phyloP scores from a whole-genome alignment of 2,113 vertebrate species.

The Benitochromis conjunctus region DNA sequence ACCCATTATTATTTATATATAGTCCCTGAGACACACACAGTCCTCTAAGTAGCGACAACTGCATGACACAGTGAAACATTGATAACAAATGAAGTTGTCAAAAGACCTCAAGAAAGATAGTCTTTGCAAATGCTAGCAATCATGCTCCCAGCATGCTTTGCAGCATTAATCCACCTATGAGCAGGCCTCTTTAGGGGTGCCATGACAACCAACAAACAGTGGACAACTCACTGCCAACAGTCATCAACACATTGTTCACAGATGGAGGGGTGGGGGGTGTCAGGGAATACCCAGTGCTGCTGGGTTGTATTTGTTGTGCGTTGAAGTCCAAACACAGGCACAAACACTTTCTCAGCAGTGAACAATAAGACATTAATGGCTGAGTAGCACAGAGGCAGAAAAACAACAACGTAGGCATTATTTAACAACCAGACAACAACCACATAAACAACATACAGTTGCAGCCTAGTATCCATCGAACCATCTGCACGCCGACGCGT shows the following conservation, averaged over 20 bases:
- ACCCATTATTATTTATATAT: background rate
- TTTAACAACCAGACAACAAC: slow-evolving; percentile 22
- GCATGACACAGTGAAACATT: background rate
- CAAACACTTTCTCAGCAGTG: slow-evolving; percentile 10
- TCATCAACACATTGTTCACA: slow-evolving; percentile 10
- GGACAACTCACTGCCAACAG: slow-evolving; percentile 39
- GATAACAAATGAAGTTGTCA: background rate
- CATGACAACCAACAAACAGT: slow-evolving; percentile 69
- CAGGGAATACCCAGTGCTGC: background rate
- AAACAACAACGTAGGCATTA: slow-evolving; percentile 43
- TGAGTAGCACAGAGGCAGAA: background rate
- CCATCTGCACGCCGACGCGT: slow-evolving; percentile 3
- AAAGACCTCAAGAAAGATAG: background rate
- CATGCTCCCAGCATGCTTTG: slow-evolving; percentile 36
- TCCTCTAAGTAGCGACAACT: background rate
- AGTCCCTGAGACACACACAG: background rate
- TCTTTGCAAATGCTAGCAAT: background rate
- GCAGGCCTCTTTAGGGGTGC: slow-evolving; percentile 50
- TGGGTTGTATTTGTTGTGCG: background rate
- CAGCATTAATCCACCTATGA: slow-evolving; percentile 51
- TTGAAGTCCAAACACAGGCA: background rate
- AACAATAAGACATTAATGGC: slow-evolving; percentile 27
- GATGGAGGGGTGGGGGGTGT: background rate
- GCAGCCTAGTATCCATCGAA: background rate
- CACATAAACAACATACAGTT: slow-evolving; percentile 16